Evolutionary conservation across 2,888 invertebrate species (phyloP).

Genomic region (Heliconius hortense): DNA sequence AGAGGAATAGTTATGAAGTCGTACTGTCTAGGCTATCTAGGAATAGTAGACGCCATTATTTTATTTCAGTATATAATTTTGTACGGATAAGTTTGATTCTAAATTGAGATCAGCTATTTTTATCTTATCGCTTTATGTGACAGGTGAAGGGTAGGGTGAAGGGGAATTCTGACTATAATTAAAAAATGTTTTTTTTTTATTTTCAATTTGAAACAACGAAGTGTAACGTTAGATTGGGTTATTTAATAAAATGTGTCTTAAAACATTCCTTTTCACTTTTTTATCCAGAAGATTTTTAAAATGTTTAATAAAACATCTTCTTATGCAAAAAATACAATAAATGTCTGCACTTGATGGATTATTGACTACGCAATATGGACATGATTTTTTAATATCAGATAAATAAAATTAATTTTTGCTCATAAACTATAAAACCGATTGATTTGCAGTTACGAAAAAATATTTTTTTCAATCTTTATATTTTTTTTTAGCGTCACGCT

Average conservation of each 20-base stretch:
- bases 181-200: background rate
- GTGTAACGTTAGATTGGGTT: background rate
- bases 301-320: too few species aligned
- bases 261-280: too few species aligned
- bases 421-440: too few species aligned
- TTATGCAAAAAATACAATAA: too few species aligned
- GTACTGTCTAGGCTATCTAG: background rate
- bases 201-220: background rate
- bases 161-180: background rate
- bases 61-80: background rate
- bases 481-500: too few species aligned
- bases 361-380: too few species aligned
- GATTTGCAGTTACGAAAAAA: too few species aligned
- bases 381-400: too few species aligned
- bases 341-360: too few species aligned
- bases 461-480: too few species aligned
- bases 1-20: conserved; percentile 16
- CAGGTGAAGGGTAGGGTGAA: background rate
- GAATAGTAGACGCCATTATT: background rate
- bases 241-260: background rate
- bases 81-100: background rate
- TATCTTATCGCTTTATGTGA: background rate
- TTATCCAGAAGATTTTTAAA: too few species aligned
- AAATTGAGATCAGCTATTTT: background rate
- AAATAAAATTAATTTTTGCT: too few species aligned